Base-by-base conservation (phyloP, 2,888 invertebrate genomes). In the Bimastos eiseni region DNA sequence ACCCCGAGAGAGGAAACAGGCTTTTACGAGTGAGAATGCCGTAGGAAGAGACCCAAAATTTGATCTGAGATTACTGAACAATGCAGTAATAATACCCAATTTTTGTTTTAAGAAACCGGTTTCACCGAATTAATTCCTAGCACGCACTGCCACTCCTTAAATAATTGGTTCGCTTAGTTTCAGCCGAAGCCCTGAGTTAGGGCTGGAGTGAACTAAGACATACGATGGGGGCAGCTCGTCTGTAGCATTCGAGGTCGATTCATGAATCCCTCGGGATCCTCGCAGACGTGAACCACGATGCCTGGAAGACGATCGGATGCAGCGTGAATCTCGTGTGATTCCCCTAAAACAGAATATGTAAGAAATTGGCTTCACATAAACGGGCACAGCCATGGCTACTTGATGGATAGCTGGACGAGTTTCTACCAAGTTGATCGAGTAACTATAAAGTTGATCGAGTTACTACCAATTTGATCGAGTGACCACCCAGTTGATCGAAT, bases 321-420 rank as follows among this genome's bases (percentile, higher is more conserved):
- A 55, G 98, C 97, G 92, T 98, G 98, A 90, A 99, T 95, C 95
- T 99, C 98, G 94, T 98, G 98, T 92, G 97, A 97, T 94, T 97
- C 97, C 83, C 96, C 96, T 96, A 91, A 90, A 91, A 30, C n/a
- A 91, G n/a, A 70, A n/a, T 8, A 11, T 8, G 11, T 70, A 70
- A 70, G 11, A n/a, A 70, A 70, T 6, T n/a, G n/a, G 30, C 8
- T 70, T 1, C n/a, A 70, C 5, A n/a, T n/a, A 70, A 55, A 30
- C 55, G 30, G 24, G 30, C 55, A 55, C 30, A 55, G 55, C 24
- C 55, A 24, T 24, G 24, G 55, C 1, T 24, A 3, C 24, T 30
- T 55, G 3, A 55, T 5, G 30, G 30, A 55, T 55, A 30, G 55
- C 13, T 19, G 19, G 44, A 44, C 44, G n/a, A n/a, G n/a, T n/a